These are phyloP conservation scores for Gallinago jamesoni DNA, from an alignment of 2,113 vertebrate genomes.

Conservation along the genomic window DNA sequence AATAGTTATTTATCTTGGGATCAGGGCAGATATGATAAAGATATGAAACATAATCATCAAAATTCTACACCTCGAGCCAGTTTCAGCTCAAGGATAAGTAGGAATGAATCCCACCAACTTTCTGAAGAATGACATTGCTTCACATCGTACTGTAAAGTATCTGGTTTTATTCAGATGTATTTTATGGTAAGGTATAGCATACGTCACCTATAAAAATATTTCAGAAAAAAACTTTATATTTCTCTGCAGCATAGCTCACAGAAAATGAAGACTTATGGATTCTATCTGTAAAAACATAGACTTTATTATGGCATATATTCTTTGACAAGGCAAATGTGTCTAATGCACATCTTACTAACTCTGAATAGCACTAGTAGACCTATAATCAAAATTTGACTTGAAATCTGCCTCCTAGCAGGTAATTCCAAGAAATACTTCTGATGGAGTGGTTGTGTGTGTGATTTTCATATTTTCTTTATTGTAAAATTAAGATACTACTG, in stretches of 20 bases:
- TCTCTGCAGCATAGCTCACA: neutral
- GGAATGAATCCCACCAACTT: neutral
- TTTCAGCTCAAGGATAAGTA: constrained; percentile 13
- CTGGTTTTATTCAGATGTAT: neutral
- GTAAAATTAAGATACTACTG: neutral
- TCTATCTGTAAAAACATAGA: neutral
- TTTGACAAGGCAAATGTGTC: neutral
- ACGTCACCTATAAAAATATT: neutral
- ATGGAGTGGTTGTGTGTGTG: neutral
- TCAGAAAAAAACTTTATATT: neutral
- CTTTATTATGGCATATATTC: neutral
- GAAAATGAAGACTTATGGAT: neutral
- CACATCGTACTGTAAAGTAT: neutral
- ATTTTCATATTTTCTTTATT: neutral
- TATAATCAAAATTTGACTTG: neutral
- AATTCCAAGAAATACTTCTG: neutral
- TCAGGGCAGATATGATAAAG: constrained; percentile 43
- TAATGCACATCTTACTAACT: neutral
- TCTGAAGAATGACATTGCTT: neutral
- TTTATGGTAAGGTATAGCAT: neutral
- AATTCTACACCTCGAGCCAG: neutral
- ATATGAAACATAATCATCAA: constrained; percentile 35
- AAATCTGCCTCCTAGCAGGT: neutral
- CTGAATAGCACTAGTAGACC: neutral
- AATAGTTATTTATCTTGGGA: constrained; percentile 35